Conservation (phyloP, 1,140 invertebrate species). For the Bombus picipes region DNA sequence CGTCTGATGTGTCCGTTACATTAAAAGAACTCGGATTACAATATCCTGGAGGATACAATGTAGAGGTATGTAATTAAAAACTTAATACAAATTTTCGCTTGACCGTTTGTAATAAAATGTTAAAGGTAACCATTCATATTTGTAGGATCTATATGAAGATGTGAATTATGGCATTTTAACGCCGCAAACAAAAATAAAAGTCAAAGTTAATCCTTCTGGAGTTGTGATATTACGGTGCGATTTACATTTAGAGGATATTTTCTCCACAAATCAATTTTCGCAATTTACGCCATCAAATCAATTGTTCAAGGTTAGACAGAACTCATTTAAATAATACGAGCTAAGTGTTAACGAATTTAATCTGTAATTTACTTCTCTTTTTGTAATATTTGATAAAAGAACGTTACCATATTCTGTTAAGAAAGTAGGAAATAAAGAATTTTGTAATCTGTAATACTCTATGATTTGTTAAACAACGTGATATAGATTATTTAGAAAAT, state of each 20-base stretch:
- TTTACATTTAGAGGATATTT: slow-evolving; percentile 86
- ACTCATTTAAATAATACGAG: slow-evolving; percentile 73
- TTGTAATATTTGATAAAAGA: slow-evolving; percentile 37
- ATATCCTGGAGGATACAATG: slow-evolving; percentile 90
- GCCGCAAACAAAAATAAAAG: slow-evolving; percentile 94
- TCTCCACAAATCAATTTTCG: slow-evolving; percentile 83
- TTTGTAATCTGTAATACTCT: slow-evolving; percentile 46
- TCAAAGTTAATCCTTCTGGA: slow-evolving; percentile 96
- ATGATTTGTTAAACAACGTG: background rate
- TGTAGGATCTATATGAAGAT: slow-evolving; percentile 93
- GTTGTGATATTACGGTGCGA: slow-evolving; percentile 93
- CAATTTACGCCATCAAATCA: slow-evolving; percentile 86
- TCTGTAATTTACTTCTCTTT: slow-evolving; percentile 33
- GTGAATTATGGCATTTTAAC: slow-evolving; percentile 92
- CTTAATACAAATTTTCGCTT: background rate
- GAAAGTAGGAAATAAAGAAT: slow-evolving; percentile 67
- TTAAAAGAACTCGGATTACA: slow-evolving; percentile 91
- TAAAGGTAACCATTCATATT: slow-evolving; percentile 54
- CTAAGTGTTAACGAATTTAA: slow-evolving; percentile 47
- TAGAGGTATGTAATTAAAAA: slow-evolving; percentile 86
- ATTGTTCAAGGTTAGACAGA: slow-evolving; percentile 83
- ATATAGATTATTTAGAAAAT: slow-evolving; percentile 16
- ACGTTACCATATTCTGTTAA: slow-evolving; percentile 63
- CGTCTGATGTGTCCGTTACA: slow-evolving; percentile 93
- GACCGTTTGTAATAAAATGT: background rate